Evolutionary conservation across 2,113 vertebrate species (phyloP), one percentile per base, ranked within the genome.

Genomic region (Lasiurus cinereus): DNA sequence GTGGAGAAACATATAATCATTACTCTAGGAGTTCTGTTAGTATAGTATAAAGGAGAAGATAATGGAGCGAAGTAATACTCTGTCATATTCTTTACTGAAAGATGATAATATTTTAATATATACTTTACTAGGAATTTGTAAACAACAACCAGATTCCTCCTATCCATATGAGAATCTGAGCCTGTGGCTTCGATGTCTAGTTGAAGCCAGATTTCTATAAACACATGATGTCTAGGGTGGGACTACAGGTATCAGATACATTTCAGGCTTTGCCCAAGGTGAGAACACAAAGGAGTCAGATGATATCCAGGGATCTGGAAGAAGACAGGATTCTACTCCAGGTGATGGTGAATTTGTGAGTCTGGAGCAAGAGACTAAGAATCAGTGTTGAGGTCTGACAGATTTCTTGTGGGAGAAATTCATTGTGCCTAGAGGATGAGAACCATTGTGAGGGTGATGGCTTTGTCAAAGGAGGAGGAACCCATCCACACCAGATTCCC

Each of bases 21-120:
- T 83, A 80, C 88, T 91, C 59, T 85, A 85, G 72, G 29, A 56
- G 29, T 59, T 88, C 70, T 95, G 29, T 79, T 66, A 48, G n/a
- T 39, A 13, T 73, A 29, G 24, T 64, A 72, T 43, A 48, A 84
- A 74, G 50, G 48, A 84, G 36, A 92, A 43, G 73, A 48, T 27
- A 24, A 19, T 39, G 16, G 79, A 52, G 56, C 36, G 11, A 56
- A 85, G 24, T 39, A 66, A 18, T 21, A 79, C 29, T 77, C 92
- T 59, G 8, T 29, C 16, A 24, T 27, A 52, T 4, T 62, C 21
- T 67, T 67, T 67, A 39, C 62, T 48, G 82, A 69, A 67, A 62
- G 48, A 76, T 80, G 18, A 46, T 24, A 22, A 21, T 9, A 64
- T 80, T 54, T 76, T 73, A 52, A 54, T 27, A 82, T 7, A 54